Base-by-base conservation (phyloP, 2,113 vertebrate species). In the Anolis sagrei region DNA sequence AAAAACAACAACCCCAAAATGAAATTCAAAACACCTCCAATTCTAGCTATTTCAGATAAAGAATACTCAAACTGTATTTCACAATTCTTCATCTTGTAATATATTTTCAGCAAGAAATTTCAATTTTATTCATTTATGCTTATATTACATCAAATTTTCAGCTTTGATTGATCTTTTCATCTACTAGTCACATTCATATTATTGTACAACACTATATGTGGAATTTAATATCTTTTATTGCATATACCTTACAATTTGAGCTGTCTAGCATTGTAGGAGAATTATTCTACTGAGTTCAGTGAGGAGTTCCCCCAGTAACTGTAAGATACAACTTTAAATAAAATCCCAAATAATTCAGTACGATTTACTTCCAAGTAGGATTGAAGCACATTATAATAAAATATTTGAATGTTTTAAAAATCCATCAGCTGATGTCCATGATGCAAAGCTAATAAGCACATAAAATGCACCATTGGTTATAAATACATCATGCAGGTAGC, bases 71-170 rank as follows among this genome's bases (percentile, higher is more conserved):
- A 44, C 39, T 44, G 39, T 27, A 58, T 87, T 80, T 81, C 34
- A 66, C 48, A 86, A 19, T 51, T 72, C 11, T n/a, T 19, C 36
- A 61, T 58, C 61, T 77, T 66, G 5, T n/a, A 87, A 82, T 70
- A 49, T 69, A 32, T 68, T 49, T 58, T 7, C 39, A 23, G 39
- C 27, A 1, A 4, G 25, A 19, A 73, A 58, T 83, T 70, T 79
- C 23, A 73, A 51, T 32, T 7, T 39, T 32, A 25, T 62, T 49
- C 5, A 4, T 69, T 76, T 51, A 66, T 74, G 39, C 11, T 29
- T 21, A 54, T 66, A 58, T 5, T 36, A 25, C 11, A 21, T 73
- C n/a, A 2, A 23, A 81, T 58, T 58, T 3, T 1, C 70, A 87
- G 48, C 9, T 62, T 83, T 13, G 34, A 62, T 82, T 25, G 23